phyloP scores from a whole-genome alignment of 2,113 vertebrate genomes.

The Cnemophilus loriae region DNA sequence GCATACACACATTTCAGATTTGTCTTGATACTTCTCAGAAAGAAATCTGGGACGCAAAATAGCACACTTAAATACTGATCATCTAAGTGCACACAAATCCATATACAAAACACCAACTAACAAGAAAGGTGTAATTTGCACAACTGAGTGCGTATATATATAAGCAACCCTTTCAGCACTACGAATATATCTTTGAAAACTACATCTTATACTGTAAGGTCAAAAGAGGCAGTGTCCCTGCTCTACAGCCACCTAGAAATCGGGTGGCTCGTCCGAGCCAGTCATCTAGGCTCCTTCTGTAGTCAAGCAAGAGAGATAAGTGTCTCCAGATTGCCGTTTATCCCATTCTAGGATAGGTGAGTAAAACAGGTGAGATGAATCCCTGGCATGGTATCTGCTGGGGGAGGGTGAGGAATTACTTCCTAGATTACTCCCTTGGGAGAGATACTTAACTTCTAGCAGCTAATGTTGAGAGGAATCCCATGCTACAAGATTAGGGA shows the following conservation, averaged over 20 bases:
- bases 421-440: background rate
- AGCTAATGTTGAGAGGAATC: background rate
- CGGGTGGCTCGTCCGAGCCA: background rate
- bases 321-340: conserved; percentile 13
- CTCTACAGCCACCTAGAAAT: background rate
- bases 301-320: conserved; percentile 40
- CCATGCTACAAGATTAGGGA: background rate
- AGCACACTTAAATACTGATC: background rate
- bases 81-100: background rate
- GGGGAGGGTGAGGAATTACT: background rate
- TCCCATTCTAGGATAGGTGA: conserved; percentile 44
- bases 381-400: background rate
- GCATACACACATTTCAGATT: background rate
- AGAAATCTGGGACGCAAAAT: background rate
- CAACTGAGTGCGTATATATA: background rate
- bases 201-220: background rate
- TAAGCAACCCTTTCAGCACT: background rate
- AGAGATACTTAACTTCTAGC: background rate
- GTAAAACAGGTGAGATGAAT: conserved; percentile 42
- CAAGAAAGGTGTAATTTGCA: background rate
- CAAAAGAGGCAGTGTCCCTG: background rate
- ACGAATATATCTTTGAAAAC: background rate
- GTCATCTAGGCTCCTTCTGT: conserved; percentile 39
- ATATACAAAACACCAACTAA: background rate
- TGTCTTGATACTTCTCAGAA: background rate